Conservation (phyloP, 2,888 invertebrate species). For the Clusia tigrina region DNA sequence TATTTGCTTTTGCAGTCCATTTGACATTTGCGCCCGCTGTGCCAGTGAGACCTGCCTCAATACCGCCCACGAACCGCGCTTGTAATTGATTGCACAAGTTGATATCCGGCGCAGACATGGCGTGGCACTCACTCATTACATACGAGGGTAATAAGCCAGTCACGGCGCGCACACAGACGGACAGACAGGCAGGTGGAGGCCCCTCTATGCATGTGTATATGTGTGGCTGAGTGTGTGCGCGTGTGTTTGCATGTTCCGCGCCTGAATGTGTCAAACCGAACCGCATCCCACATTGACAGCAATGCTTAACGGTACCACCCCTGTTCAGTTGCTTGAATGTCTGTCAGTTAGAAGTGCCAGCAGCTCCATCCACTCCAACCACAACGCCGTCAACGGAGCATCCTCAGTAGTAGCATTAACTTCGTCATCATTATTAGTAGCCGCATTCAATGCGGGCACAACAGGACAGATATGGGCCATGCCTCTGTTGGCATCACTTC, state of each 20-base stretch:
- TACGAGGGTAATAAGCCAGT: no score
- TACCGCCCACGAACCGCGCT: no score
- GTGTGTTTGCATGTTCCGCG: background rate
- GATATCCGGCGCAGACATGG: background rate
- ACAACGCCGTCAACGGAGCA: background rate
- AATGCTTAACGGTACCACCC: background rate
- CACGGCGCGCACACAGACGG: background rate
- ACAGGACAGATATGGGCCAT: background rate
- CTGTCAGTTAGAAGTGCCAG: conserved; percentile 1
- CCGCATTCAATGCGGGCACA: background rate
- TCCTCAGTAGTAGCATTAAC: background rate
- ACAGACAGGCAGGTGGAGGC: background rate
- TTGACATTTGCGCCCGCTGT: background rate
- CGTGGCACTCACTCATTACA: no score
- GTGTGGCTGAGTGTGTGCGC: background rate
- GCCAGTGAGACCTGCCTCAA: no score
- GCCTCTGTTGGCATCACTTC: background rate
- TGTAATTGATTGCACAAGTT: conserved; percentile 2
- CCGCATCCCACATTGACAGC: background rate
- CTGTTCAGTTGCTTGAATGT: background rate
- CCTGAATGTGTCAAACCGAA: background rate
- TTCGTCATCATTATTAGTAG: background rate
- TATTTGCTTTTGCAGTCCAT: background rate
- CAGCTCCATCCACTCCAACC: no score
- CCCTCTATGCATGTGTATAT: background rate